phyloP scores from a whole-genome alignment of 2,113 vertebrate species.

The Apistogramma diplotaenia region DNA sequence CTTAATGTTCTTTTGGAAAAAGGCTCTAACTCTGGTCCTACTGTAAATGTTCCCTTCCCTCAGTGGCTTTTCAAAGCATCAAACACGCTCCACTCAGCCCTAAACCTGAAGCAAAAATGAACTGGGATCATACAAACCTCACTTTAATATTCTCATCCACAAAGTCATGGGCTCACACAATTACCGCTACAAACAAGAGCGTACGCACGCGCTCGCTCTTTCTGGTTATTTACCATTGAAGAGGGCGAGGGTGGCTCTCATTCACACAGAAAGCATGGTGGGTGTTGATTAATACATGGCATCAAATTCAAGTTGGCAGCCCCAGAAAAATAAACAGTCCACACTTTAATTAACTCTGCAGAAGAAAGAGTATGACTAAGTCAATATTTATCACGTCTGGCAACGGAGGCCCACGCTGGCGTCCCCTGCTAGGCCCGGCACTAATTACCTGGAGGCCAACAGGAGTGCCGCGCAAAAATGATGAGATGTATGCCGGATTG shows the following conservation, averaged over 20 bases:
- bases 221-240: conserved; percentile 25
- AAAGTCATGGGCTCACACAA: background rate
- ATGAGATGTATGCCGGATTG: conserved; percentile 38
- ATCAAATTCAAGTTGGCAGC: conserved; percentile 67
- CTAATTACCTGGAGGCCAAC: conserved; percentile 74
- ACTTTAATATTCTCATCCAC: background rate
- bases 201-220: background rate
- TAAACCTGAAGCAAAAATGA: background rate
- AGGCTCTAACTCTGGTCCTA: background rate
- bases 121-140: background rate
- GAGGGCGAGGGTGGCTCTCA: conserved; percentile 2
- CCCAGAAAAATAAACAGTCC: conserved; percentile 63
- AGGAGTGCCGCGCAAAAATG: conserved; percentile 42
- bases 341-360: conserved; percentile 71
- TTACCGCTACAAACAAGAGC: background rate
- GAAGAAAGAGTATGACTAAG: conserved; percentile 65
- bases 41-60: background rate
- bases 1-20: background rate
- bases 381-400: conserved; percentile 73
- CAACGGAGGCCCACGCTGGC: conserved; percentile 51
- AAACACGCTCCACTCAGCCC: background rate
- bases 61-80: background rate
- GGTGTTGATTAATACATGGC: conserved; percentile 68
- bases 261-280: conserved; percentile 22
- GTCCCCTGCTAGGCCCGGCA: conserved; percentile 33